Conservation (phyloP, 1,140 invertebrate species). For the Drosophila albomicans region DNA sequence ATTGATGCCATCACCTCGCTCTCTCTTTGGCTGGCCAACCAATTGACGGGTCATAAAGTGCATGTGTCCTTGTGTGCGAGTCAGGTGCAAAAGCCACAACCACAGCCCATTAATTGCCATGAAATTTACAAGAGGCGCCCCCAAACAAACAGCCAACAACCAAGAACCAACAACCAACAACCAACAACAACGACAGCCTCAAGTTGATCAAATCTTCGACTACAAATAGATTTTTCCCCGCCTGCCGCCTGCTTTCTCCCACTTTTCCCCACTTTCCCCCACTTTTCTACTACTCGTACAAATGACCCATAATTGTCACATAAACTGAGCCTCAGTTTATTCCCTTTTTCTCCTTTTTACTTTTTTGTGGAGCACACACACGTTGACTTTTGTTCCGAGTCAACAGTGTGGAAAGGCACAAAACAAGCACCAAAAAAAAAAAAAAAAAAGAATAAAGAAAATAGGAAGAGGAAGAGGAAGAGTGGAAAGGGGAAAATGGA, state of each 20-base stretch:
- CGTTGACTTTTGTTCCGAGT: conserved; percentile 72
- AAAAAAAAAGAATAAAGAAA: not conserved
- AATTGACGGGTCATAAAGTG: conserved; percentile 23
- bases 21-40: not conserved
- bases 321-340: conserved; percentile 27
- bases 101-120: conserved; percentile 18
- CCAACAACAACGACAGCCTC: conserved; percentile 5
- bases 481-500: conserved; percentile 1
- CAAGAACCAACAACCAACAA: not conserved
- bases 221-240: conserved; percentile 25
- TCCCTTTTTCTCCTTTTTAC: conserved; percentile 13
- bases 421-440: conserved; percentile 5
- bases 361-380: conserved; percentile 4
- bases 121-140: conserved; percentile 15
- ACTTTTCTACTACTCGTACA: conserved; percentile 10
- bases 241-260: not conserved
- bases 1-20: not conserved
- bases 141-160: not conserved
- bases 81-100: conserved; percentile 10
- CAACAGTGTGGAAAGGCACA: conserved; percentile 67
- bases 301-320: conserved; percentile 73
- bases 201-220: conserved; percentile 40
- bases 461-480: too few relatives aligned
- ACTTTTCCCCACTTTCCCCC: not conserved
- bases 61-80: not conserved